Evolutionary conservation across 2,888 invertebrate genomes (phyloP).

Genomic region (Rhimphoctona megacephalus): DNA sequence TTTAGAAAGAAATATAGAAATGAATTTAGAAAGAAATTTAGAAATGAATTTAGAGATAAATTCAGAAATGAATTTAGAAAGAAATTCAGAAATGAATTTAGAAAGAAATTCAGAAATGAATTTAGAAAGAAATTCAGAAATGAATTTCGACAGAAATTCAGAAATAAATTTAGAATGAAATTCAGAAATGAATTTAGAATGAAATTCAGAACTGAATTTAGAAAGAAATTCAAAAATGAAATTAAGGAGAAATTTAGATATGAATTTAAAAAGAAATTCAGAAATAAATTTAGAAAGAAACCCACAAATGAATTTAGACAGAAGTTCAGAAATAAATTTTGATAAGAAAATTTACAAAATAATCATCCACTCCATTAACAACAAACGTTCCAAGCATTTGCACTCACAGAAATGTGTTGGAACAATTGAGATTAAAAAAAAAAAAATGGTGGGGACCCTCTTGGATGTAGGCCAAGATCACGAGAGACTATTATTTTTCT

Average conservation of each 20-base stretch:
- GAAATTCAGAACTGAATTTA: too few relatives aligned
- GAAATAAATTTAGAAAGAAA: background rate
- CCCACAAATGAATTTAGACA: background rate
- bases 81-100: background rate
- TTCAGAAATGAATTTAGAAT: background rate
- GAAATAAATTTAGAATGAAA: too few relatives aligned
- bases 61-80: background rate
- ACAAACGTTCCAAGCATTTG: background rate
- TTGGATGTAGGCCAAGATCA: conserved; percentile 67
- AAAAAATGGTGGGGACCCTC: conserved; percentile 35
- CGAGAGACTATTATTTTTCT: conserved; percentile 64
- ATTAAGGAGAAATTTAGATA: background rate
- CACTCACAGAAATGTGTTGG: conserved; percentile 2
- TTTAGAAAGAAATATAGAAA: background rate
- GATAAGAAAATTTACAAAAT: background rate
- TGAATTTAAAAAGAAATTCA: background rate
- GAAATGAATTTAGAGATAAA: background rate
- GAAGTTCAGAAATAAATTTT: background rate
- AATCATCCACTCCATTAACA: conserved; percentile 10
- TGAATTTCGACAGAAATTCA: too few relatives aligned
- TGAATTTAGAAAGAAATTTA: background rate
- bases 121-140: background rate
- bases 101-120: background rate
- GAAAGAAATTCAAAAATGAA: background rate
- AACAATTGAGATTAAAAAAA: conserved; percentile 41